Conservation (phyloP, 2,888 invertebrate genomes). For the Heliconius ethilla region DNA sequence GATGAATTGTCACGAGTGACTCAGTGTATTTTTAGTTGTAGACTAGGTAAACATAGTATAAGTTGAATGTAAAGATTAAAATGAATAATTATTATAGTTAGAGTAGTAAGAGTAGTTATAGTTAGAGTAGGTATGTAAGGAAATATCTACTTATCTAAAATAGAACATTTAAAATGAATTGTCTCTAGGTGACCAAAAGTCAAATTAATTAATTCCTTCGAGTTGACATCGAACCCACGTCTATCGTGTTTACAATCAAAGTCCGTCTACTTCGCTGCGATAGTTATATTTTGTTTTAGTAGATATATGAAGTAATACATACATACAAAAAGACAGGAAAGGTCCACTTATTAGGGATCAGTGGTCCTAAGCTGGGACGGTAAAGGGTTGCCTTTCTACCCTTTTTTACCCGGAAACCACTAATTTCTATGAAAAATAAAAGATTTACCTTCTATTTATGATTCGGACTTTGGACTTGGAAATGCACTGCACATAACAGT, state of each 20-base stretch:
- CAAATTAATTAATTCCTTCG: not conserved
- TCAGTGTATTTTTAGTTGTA: not conserved
- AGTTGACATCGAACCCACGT: not conserved
- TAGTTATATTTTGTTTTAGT: not conserved
- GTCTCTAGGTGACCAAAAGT: not conserved
- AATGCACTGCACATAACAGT: not conserved
- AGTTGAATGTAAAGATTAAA: not conserved
- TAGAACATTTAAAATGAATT: too few species aligned
- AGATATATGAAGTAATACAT: not conserved
- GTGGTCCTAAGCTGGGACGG: conserved; percentile 23
- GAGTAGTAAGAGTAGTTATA: too few species aligned
- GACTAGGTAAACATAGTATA: not conserved
- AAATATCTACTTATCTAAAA: too few species aligned
- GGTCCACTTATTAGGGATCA: conserved; percentile 30
- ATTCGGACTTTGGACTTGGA: not conserved
- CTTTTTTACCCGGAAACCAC: conserved; percentile 18
- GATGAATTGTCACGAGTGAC: conserved; percentile 16
- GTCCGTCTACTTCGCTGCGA: not conserved
- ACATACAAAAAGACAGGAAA: conserved; percentile 19
- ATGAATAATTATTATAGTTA: too few species aligned
- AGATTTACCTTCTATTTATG: not conserved
- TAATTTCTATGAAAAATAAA: conserved; percentile 26
- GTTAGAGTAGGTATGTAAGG: too few species aligned
- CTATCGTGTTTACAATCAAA: not conserved
- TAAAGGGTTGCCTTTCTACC: conserved; percentile 22